Conservation (phyloP, 2,797 vertebrate genomes). For the Eulemur albifrons region DNA sequence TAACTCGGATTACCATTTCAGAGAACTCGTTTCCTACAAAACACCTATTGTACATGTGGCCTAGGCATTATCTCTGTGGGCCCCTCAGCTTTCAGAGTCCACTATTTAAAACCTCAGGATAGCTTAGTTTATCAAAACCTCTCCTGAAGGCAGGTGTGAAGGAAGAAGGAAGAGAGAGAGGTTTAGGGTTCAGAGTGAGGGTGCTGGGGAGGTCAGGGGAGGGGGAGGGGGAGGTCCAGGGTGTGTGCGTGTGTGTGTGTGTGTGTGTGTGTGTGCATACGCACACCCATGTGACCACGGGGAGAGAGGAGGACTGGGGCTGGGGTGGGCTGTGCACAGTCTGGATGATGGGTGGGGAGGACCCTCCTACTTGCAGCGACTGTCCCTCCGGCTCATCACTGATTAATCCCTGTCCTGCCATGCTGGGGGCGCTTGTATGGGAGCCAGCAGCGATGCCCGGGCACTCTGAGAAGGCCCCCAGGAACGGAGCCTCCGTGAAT, state of each 20-base stretch:
- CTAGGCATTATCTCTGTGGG: background rate
- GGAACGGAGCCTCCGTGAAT: background rate
- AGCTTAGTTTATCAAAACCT: background rate
- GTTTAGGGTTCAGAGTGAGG: background rate
- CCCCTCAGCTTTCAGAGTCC: background rate
- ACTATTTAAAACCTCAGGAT: background rate
- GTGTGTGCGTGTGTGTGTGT: background rate
- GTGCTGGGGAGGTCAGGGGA: too few species aligned
- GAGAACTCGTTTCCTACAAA: background rate
- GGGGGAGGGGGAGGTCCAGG: background rate
- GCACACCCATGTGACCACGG: background rate
- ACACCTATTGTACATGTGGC: background rate
- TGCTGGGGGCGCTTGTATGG: background rate
- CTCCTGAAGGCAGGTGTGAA: background rate
- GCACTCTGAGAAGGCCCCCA: background rate
- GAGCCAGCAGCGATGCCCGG: background rate
- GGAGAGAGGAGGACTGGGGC: background rate
- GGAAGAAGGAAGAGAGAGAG: background rate
- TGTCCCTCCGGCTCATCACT: background rate
- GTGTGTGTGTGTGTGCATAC: background rate
- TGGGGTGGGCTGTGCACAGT: background rate
- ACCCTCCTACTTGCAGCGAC: background rate
- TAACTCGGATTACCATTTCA: rapidly evolving
- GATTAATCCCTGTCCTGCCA: background rate
- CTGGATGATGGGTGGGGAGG: too few species aligned